These are phyloP conservation scores for Oceanodroma leucorhoa DNA, from an alignment of 2,797 vertebrate genomes.

Conservation along the genomic window DNA sequence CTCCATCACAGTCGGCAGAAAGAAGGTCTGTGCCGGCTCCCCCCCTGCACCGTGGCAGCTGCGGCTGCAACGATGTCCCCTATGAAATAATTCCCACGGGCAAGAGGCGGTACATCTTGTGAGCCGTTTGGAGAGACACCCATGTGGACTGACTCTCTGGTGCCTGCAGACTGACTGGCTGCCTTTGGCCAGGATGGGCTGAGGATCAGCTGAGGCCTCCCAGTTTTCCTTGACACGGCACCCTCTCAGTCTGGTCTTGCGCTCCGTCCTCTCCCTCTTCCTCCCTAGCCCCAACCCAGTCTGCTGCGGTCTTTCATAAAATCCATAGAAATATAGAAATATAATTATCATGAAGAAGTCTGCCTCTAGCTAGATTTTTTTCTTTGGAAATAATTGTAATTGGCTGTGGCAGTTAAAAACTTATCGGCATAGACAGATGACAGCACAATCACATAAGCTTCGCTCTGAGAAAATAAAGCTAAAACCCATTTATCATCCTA, in stretches of 20 bases:
- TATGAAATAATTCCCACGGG: background rate
- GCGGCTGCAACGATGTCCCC: background rate
- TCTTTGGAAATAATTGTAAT: conserved; percentile 44
- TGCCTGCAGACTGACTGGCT: background rate
- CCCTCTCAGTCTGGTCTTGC: background rate
- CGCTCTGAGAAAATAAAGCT: conserved; percentile 47
- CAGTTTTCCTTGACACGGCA: background rate
- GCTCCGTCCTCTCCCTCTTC: background rate
- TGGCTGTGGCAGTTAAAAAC: conserved; percentile 36
- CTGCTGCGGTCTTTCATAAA: background rate
- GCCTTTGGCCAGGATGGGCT: background rate
- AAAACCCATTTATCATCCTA: conserved; percentile 41
- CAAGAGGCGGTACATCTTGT: fast-evolving
- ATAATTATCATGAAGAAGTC: conserved; percentile 21
- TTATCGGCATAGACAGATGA: conserved; percentile 31
- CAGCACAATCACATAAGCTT: conserved; percentile 41
- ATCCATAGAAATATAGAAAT: conserved; percentile 27
- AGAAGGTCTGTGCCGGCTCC: background rate
- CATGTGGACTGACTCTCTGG: background rate
- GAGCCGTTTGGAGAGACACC: background rate
- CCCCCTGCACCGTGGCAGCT: fast-evolving
- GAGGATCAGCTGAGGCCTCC: background rate
- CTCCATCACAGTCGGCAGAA: background rate
- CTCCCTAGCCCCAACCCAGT: background rate
- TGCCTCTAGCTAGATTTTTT: conserved; percentile 30